These are phyloP conservation scores for Carposina sasakii DNA, from an alignment of 1,140 invertebrate genomes.

Conservation along the genomic window DNA sequence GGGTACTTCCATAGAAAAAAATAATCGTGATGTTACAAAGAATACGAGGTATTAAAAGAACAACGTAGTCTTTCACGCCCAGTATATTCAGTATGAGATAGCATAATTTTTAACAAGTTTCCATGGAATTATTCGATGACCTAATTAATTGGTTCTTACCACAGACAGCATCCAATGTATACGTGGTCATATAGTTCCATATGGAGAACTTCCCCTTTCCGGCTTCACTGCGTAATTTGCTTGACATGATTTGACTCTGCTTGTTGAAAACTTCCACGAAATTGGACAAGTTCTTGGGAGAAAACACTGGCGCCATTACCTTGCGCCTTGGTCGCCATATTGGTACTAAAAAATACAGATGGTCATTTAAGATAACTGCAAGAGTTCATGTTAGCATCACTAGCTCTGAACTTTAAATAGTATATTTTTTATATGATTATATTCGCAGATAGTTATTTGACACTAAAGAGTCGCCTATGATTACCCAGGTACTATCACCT, in stretches of 20 bases:
- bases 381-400: too few species aligned
- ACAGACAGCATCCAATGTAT: conserved; percentile 27
- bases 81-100: neutral
- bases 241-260: conserved; percentile 20
- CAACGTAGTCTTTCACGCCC: neutral
- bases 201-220: conserved; percentile 12
- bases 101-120: too few species aligned
- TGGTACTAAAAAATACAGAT: conserved; percentile 14
- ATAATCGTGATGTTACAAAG: too few species aligned
- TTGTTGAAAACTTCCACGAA: conserved; percentile 21
- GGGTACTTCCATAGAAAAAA: neutral
- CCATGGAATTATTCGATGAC: too few species aligned
- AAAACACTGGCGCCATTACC: conserved; percentile 23
- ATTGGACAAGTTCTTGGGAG: conserved; percentile 13
- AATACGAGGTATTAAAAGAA: neutral
- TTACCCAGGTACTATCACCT: too few species aligned
- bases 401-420: neutral
- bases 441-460: too few species aligned
- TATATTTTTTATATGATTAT: neutral
- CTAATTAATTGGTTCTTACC: conserved; percentile 20
- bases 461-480: too few species aligned
- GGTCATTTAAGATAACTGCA: neutral
- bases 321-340: conserved; percentile 28
- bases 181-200: conserved; percentile 25
- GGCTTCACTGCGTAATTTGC: conserved; percentile 1